Evolutionary conservation across 2,888 invertebrate species (phyloP), one percentile per base, ranked within the genome.

Genomic region (Lycocerus yunnanus): DNA sequence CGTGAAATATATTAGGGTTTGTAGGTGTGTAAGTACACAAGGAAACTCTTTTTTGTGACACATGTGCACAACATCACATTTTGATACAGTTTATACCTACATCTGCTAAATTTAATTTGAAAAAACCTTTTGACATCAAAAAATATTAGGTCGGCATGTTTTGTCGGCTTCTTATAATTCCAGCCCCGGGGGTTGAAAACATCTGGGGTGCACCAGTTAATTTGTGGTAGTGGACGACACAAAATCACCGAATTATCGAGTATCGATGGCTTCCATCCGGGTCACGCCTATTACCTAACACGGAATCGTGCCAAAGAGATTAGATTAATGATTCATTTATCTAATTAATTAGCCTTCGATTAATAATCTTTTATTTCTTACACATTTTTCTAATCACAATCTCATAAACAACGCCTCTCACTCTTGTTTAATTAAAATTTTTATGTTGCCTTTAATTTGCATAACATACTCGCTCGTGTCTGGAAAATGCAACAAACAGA

Each of bases 211-310:
- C 79, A 80, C 77, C 76, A 79, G 79, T 81, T 83, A 83, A 83
- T 84, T 84, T 82, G 82, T 78, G 83, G 82, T 78, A 71, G 77
- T 73, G 79, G 80, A 69, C 72, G 77, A 77, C 80, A 79, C 79
- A 83, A 81, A 82, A 82, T 82, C 82, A 78, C 79, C 83, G 84
- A 85, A 82, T 84, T 85, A 86, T 85, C 82, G 85, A 84, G 84
- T 84, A 84, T 85, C 85, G 84, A 86, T 85, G 83, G 84, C 84
- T 86, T 86, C 86, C 86, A 84, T 85, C 84, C 85, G 86, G 79
- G 84, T 84, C 84, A 85, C 85, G 84, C 85, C 85, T 83, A 78
- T 81, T 80, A 81, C 82, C 80, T 79, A 81, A 84, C 84, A 75
- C 83, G 84, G 84, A 80, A 75, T 75, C 70, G 72, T 75, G 72